phyloP scores from a whole-genome alignment of 2,113 vertebrate genomes.

The Micronycteris hirsuta region DNA sequence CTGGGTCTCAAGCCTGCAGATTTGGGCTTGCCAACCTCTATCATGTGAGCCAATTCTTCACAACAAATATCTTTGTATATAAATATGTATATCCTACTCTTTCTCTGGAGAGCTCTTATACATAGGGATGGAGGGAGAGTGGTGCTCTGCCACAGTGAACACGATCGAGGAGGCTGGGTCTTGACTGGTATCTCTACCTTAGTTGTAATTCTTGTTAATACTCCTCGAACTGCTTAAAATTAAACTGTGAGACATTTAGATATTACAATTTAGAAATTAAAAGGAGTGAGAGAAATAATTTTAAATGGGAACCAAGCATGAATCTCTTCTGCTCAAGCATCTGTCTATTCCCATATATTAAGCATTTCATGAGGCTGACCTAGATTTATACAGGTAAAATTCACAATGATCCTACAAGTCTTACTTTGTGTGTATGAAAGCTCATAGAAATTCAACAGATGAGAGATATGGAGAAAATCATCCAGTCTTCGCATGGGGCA shows the following conservation, averaged over 20 bases:
- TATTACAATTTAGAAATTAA: background rate
- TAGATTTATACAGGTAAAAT: constrained; percentile 1
- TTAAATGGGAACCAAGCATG: background rate
- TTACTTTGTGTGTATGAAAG: background rate
- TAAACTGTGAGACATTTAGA: background rate
- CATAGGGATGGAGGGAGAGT: background rate
- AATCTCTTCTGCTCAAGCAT: background rate
- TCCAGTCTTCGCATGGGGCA: background rate
- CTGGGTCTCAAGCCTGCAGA: background rate
- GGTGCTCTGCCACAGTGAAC: background rate
- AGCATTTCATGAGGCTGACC: background rate
- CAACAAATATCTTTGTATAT: background rate
- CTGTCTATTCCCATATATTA: background rate
- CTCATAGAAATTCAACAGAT: background rate
- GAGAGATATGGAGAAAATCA: background rate
- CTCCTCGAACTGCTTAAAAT: background rate
- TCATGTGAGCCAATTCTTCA: background rate
- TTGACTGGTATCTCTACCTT: background rate
- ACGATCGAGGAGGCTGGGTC: background rate
- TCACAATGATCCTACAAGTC: background rate
- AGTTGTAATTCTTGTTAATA: background rate
- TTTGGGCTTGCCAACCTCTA: background rate
- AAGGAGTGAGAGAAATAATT: background rate
- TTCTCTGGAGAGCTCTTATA: background rate
- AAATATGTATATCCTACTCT: background rate